phyloP scores from a whole-genome alignment of 2,797 vertebrate species.

The Ctenopoma multispine region DNA sequence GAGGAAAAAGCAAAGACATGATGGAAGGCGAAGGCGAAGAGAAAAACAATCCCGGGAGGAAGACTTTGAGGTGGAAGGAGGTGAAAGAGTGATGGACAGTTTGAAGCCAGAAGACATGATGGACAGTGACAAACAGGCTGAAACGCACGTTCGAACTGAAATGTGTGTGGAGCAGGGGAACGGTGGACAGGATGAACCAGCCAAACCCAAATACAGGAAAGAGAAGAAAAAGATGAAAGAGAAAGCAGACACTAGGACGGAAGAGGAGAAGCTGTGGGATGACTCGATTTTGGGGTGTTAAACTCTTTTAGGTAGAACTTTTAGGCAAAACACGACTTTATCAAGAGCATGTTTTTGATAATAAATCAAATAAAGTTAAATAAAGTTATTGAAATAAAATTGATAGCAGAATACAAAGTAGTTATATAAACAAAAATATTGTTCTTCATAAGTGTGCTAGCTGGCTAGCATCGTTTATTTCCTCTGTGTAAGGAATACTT shows the following conservation, averaged over 20 bases:
- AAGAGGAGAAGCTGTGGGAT: conserved; percentile 92
- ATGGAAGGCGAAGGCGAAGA: conserved; percentile 39
- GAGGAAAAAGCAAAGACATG: conserved; percentile 45
- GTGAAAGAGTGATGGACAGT: conserved; percentile 28
- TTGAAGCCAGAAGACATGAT: conserved; percentile 41
- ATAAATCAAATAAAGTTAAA: background rate
- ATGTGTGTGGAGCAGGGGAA: conserved; percentile 43
- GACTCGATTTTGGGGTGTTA: conserved; percentile 89
- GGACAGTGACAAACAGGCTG: conserved; percentile 55
- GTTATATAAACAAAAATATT: conserved; percentile 20
- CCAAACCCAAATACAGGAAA: conserved; percentile 82
- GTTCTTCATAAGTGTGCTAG: conserved; percentile 41
- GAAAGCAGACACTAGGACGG: conserved; percentile 81
- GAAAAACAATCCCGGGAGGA: conserved; percentile 39
- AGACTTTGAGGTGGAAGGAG: conserved; percentile 35
- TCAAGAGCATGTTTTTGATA: conserved; percentile 9
- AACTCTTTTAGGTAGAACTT: conserved; percentile 1
- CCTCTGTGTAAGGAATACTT: conserved; percentile 18
- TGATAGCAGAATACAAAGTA: conserved; percentile 7
- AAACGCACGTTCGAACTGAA: conserved; percentile 62
- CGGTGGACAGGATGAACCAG: conserved; percentile 44
- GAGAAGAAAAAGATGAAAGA: conserved; percentile 83
- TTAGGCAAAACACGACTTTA: background rate
- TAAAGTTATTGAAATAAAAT: conserved; percentile 6
- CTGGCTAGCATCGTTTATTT: conserved; percentile 52